Percentiles rank a stretch among this genome's conserved stretches.
Evolutionary conservation across 2,888 invertebrate genomes (phyloP).

Genomic region (Campoletis raptor): DNA sequence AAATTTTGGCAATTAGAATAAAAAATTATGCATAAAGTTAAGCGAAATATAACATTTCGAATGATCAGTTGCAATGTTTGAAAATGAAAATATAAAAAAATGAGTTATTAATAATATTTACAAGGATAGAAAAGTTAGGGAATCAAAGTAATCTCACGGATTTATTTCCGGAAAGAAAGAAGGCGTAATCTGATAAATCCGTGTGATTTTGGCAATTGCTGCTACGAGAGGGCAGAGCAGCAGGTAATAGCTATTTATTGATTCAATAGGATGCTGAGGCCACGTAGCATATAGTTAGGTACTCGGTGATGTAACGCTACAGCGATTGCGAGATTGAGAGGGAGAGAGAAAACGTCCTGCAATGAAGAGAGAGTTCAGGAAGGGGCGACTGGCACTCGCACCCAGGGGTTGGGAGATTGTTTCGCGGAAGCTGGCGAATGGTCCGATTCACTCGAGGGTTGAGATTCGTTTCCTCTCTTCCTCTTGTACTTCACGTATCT

Average conservation of each 20-base stretch:
- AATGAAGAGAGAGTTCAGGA: conserved; percentile 43
- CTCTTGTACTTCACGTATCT: neutral
- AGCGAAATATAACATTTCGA: neutral
- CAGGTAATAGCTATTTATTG: conserved; percentile 77
- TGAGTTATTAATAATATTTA: neutral
- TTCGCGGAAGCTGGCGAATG: conserved; percentile 51
- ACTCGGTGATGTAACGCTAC: conserved; percentile 73
- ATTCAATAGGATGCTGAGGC: conserved; percentile 75
- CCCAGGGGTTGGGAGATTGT: conserved; percentile 44
- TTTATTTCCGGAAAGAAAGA: conserved; percentile 3
- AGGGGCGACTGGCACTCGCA: conserved; percentile 42
- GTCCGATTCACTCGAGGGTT: conserved; percentile 24
- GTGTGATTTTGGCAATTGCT: conserved; percentile 70
- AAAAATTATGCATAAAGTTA: neutral
- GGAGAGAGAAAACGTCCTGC: conserved; percentile 51
- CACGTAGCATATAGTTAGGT: conserved; percentile 72
- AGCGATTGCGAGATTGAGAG: conserved; percentile 64
- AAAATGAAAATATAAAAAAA: neutral
- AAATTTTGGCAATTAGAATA: too few species aligned
- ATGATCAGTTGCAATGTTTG: neutral
- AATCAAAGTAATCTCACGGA: neutral
- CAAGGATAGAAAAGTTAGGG: neutral
- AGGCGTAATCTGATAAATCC: conserved; percentile 19
- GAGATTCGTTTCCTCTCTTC: conserved; percentile 4
- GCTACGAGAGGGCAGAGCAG: conserved; percentile 68